Evolutionary conservation across 2,113 vertebrate genomes (phyloP).

Genomic region (Nesoenas mayeri): DNA sequence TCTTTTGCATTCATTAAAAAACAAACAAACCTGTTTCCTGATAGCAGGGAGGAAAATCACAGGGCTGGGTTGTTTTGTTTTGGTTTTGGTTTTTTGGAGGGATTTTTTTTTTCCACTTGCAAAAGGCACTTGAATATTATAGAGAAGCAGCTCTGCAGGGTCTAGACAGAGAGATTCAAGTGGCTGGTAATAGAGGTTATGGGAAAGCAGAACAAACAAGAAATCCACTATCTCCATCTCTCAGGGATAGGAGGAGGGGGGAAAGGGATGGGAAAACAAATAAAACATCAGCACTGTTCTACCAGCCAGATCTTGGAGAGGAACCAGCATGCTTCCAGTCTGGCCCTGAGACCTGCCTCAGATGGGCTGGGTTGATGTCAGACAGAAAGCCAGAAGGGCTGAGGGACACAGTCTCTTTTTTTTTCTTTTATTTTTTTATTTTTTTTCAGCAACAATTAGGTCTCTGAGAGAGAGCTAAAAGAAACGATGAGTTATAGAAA

Average conservation of each 20-base stretch:
- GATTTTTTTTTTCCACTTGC: background rate
- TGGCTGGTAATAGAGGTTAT: background rate
- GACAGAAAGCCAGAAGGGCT: background rate
- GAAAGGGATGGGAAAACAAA: background rate
- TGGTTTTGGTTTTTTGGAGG: too few relatives aligned
- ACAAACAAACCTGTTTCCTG: constrained; percentile 65
- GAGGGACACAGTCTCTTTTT: background rate
- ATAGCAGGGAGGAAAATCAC: constrained; percentile 43
- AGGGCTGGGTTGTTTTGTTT: background rate
- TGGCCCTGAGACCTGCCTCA: background rate
- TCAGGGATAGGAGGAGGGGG: background rate
- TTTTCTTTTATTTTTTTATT: too few relatives aligned
- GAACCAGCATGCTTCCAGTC: background rate
- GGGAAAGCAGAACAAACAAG: constrained; percentile 5
- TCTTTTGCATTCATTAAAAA: constrained; percentile 61
- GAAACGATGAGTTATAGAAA: background rate
- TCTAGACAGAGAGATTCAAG: background rate
- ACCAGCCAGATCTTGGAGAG: background rate
- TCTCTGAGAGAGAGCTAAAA: background rate
- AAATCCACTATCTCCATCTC: background rate
- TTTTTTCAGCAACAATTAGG: background rate
- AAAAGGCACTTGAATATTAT: constrained; percentile 3
- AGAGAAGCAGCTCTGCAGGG: background rate
- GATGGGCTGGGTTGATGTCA: background rate
- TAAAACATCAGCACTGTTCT: background rate